Evolutionary conservation across 2,888 invertebrate species (phyloP), one percentile per base, ranked within the genome.

Genomic region (Phoronis australis): DNA sequence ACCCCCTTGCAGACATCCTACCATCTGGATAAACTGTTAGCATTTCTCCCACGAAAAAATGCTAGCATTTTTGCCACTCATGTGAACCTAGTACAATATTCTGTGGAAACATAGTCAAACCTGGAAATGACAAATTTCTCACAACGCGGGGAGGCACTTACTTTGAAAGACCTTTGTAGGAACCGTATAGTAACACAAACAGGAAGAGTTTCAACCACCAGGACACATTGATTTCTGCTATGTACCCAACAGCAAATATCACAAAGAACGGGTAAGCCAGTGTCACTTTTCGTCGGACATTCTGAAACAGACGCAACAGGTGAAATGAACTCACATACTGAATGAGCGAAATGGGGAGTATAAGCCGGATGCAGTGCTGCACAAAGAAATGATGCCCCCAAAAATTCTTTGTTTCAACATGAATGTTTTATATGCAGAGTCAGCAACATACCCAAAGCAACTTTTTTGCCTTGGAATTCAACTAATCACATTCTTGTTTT

Each of bases 251-350:
- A 58, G 87, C 77, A 78, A 90, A 93, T 80, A 95, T 90, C 45
- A 87, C 85, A 71, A 93, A 79, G 77, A 94, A 91, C 15, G 95
- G 95, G 61, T 88, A 86, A 54, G 85, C 83, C 60, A 87, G 85
- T 85, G 92, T 92, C 58, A 87, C 85, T 85, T 89, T 90, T 84
- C 87, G 89, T 60, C 88, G 82, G 69, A 92, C 81, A 72, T 87
- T 52, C 73, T 73, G 65, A n/a, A 64, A 63, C 37, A 45, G 20
- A 37, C 23, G 42, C 12, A 42, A 12, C 24, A 23, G 9, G 18
- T 12, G 18, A 39, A 39, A 39, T 18, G 18, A 9, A n/a, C n/a
- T n/a, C n/a, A n/a, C n/a, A n/a, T n/a, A n/a, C n/a, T n/a, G n/a
- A n/a, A n/a, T n/a, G n/a, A n/a, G n/a, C n/a, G n/a, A n/a, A n/a